These are phyloP conservation scores for Lasiurus cinereus DNA, from an alignment of 2,113 vertebrate species.

Conservation along the genomic window DNA sequence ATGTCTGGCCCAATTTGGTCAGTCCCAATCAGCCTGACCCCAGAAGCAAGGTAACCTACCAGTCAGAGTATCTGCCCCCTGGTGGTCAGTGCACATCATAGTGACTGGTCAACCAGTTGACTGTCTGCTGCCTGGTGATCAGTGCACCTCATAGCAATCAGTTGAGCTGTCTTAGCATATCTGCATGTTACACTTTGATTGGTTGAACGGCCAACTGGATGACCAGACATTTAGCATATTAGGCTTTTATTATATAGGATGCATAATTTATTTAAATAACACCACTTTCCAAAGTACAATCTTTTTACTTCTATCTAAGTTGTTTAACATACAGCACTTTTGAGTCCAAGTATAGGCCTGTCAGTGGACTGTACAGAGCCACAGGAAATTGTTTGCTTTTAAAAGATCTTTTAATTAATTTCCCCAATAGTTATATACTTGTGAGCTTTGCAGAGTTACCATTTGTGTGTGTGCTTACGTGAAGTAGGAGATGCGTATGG, in stretches of 20 bases:
- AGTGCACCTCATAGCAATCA: no score
- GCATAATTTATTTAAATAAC: slow-evolving; percentile 21
- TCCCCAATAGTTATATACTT: not conserved
- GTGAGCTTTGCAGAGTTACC: not conserved
- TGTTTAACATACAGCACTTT: not conserved
- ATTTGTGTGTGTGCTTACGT: not conserved
- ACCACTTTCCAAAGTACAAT: not conserved
- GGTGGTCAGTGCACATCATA: no score
- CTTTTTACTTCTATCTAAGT: not conserved
- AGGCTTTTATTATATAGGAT: not conserved
- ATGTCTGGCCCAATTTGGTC: no score
- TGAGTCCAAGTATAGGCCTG: not conserved
- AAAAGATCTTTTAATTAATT: not conserved
- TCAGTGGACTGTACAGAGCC: not conserved
- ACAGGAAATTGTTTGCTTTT: not conserved
- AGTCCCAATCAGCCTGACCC: no score
- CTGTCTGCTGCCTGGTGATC: no score
- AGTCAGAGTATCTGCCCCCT: no score
- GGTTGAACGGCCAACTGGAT: no score
- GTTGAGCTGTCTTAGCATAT: no score
- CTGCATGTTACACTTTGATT: no score
- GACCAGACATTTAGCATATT: no score
- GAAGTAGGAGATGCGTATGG: not conserved
- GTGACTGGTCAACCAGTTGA: no score
- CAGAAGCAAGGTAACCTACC: no score